Conservation (phyloP, 2,113 vertebrate species). For the Pogonocichla stellata region DNA sequence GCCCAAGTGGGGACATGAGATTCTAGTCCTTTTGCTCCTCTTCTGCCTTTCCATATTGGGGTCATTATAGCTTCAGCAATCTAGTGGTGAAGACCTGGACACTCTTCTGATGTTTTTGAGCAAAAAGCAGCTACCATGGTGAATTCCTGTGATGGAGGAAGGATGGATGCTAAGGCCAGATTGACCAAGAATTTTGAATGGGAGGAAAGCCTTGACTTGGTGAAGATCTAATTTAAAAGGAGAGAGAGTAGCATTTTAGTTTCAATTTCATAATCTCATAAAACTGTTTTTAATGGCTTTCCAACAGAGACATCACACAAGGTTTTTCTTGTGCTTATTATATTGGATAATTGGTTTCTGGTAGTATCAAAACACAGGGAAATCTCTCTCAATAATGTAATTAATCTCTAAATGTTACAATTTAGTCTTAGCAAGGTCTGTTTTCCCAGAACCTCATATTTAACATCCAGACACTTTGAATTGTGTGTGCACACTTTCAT, state of each 20-base stretch:
- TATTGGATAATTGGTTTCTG: not conserved
- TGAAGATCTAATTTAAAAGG: not conserved
- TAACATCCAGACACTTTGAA: not conserved
- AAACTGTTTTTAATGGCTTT: not conserved
- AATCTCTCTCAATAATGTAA: not conserved
- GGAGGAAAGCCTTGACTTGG: not conserved
- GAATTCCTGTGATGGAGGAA: not conserved
- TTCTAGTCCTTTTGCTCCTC: not conserved
- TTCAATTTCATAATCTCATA: not conserved
- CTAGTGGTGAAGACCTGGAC: not conserved
- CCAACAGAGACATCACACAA: not conserved
- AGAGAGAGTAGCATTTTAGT: not conserved
- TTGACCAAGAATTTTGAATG: not conserved
- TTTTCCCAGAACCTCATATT: not conserved
- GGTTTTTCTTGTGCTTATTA: not conserved
- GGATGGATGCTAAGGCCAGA: not conserved
- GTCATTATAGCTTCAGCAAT: not conserved
- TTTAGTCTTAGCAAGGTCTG: not conserved
- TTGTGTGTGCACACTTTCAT: rapidly evolving
- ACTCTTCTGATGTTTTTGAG: not conserved
- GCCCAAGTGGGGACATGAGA: not conserved
- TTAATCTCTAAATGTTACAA: not conserved
- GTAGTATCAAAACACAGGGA: not conserved
- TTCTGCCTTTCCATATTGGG: not conserved
- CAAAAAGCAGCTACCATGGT: not conserved